These are phyloP conservation scores for Eristalinus aeneus DNA, from an alignment of 2,888 invertebrate genomes.

Conservation along the genomic window DNA sequence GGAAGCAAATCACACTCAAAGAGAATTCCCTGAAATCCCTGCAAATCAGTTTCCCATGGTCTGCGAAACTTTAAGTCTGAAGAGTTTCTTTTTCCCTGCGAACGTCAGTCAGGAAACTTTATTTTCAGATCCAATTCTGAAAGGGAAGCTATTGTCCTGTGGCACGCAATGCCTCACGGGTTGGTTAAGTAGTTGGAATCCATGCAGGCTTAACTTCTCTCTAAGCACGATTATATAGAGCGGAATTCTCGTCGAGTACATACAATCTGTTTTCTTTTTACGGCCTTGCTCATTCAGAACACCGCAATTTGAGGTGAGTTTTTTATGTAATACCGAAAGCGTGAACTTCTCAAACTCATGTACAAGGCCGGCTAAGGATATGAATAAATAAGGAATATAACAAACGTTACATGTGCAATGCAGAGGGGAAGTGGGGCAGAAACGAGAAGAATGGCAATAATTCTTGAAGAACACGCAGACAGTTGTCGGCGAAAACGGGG, in stretches of 20 bases:
- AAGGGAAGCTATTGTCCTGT: slow-evolving; percentile 6
- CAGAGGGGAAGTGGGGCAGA: slow-evolving; percentile 4
- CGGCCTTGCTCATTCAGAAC: neutral
- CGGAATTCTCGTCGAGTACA: neutral
- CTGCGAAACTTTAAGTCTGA: neutral
- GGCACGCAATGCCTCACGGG: slow-evolving; percentile 21
- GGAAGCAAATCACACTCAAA: neutral
- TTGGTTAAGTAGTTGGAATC: neutral
- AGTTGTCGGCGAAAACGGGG: slow-evolving; percentile 7
- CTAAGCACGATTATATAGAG: neutral
- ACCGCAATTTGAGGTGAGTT: neutral
- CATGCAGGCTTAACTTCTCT: neutral
- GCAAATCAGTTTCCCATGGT: neutral
- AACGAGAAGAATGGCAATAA: slow-evolving; percentile 8
- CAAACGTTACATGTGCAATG: neutral
- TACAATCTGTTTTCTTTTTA: neutral
- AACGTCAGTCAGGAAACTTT: slow-evolving; percentile 13
- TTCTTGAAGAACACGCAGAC: neutral
- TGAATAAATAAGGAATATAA: neutral
- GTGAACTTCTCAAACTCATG: neutral
- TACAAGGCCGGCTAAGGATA: neutral
- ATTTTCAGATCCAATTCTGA: neutral
- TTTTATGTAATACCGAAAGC: neutral
- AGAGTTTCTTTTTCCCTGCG: neutral
- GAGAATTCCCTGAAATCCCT: neutral